phyloP scores from a whole-genome alignment of 2,888 invertebrate genomes.

The Thera obeliscata region DNA sequence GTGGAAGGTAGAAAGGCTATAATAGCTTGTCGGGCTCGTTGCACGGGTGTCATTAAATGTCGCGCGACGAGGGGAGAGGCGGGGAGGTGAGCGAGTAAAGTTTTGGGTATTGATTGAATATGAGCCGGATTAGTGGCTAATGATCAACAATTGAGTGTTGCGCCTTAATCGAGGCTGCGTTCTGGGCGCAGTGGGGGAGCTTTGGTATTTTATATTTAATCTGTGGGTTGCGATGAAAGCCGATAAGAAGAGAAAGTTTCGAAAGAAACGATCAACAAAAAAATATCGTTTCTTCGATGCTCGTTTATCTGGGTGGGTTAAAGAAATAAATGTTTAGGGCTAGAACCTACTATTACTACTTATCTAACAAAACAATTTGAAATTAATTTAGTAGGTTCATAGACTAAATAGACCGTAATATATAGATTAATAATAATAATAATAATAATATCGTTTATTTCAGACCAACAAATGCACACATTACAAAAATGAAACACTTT shows the following conservation, averaged over 20 bases:
- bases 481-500: too few species aligned
- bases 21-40: constrained; percentile 65
- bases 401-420: too few species aligned
- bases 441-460: too few species aligned
- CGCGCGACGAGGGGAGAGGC: constrained; percentile 80
- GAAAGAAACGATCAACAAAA: constrained; percentile 6
- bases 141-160: constrained; percentile 80
- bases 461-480: too few species aligned
- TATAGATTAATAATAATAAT: too few species aligned
- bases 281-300: not conserved
- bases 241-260: constrained; percentile 28
- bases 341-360: too few species aligned
- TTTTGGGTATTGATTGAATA: constrained; percentile 85
- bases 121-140: constrained; percentile 83
- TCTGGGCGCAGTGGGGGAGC: constrained; percentile 33
- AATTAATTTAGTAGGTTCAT: too few species aligned
- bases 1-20: constrained; percentile 64
- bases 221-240: constrained; percentile 6
- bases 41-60: constrained; percentile 85
- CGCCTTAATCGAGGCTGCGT: constrained; percentile 59
- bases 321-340: not conserved
- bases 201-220: constrained; percentile 32
- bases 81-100: constrained; percentile 83
- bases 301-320: not conserved
- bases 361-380: too few species aligned